Percentiles rank a stretch among this genome's conserved stretches.
phyloP scores from a whole-genome alignment of 2,113 vertebrate genomes.

The Istiophorus platypterus region DNA sequence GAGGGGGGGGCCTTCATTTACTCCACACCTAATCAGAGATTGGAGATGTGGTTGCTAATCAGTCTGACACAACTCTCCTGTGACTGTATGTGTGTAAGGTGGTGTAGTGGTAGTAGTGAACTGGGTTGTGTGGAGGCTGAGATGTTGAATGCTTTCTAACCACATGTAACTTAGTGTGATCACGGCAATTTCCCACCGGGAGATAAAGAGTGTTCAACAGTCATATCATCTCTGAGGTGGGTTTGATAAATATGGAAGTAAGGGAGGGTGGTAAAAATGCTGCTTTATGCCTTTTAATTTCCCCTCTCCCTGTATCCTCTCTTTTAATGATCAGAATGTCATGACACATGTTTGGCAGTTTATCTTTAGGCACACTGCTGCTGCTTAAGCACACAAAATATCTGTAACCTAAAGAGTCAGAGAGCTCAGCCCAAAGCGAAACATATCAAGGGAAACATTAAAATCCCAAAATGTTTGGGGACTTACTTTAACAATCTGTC shows the following conservation, averaged over 20 bases:
- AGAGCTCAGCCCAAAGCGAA: constrained; percentile 56
- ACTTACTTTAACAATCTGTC: constrained; percentile 55
- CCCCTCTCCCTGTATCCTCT: constrained; percentile 28
- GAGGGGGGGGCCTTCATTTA: constrained; percentile 81
- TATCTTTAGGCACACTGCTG: constrained; percentile 52
- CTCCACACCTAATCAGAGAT: constrained; percentile 80
- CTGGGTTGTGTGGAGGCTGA: constrained; percentile 24
- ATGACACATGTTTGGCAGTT: constrained; percentile 55
- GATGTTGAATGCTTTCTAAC: constrained; percentile 50
- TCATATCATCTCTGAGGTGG: constrained; percentile 39
- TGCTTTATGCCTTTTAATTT: constrained; percentile 62
- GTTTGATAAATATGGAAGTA: constrained; percentile 52
- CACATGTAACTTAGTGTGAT: constrained; percentile 60
- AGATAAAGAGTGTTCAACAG: constrained; percentile 42
- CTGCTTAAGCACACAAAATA: constrained; percentile 54
- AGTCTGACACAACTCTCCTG: constrained; percentile 68
- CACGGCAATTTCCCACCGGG: constrained; percentile 43
- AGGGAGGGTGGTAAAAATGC: constrained; percentile 14
- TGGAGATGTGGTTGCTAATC: constrained; percentile 80
- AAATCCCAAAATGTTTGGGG: constrained; percentile 60
- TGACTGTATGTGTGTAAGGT: constrained; percentile 23
- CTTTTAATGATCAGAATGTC: constrained; percentile 70
- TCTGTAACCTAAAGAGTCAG: constrained; percentile 61
- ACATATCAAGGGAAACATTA: constrained; percentile 70
- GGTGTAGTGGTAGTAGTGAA: constrained; percentile 31